Evolutionary conservation across 1,140 invertebrate genomes (phyloP).

Genomic region (Drosophila erecta): DNA sequence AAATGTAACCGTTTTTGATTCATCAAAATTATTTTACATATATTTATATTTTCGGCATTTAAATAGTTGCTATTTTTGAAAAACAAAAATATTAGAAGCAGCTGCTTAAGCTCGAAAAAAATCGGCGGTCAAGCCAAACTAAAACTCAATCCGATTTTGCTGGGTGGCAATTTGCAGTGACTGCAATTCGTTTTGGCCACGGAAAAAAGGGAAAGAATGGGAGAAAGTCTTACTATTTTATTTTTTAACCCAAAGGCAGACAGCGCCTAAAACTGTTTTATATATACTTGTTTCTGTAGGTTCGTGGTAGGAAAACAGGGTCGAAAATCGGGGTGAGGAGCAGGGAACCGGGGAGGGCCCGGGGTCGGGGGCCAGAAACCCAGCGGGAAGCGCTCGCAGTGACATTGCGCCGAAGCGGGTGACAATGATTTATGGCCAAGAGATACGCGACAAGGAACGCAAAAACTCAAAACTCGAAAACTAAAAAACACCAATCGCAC

Average conservation of each 20-base stretch:
- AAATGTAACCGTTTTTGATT: too few species aligned
- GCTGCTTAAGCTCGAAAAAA: too few species aligned
- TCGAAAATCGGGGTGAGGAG: constrained; percentile 6
- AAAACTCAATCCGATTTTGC: background rate
- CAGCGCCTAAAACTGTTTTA: constrained; percentile 27
- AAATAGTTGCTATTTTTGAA: background rate
- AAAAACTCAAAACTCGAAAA: constrained; percentile 65
- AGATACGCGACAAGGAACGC: constrained; percentile 82
- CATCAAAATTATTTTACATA: too few species aligned
- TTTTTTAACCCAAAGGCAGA: constrained; percentile 23
- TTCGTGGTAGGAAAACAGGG: constrained; percentile 33
- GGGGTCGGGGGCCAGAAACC: constrained; percentile 50
- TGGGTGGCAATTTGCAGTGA: constrained; percentile 56
- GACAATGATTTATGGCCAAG: constrained; percentile 84
- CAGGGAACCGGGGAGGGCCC: constrained; percentile 10
- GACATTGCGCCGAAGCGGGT: constrained; percentile 83
- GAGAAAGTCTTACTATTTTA: constrained; percentile 14
- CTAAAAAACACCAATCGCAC: constrained; percentile 34
- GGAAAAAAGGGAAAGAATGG: constrained; percentile 13
- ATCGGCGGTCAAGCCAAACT: background rate
- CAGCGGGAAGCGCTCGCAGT: constrained; percentile 81
- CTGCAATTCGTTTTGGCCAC: constrained; percentile 42
- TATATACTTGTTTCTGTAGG: constrained; percentile 17
- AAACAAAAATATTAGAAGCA: background rate
- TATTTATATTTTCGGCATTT: too few species aligned